Evolutionary conservation across 2,888 invertebrate genomes (phyloP), one percentile per base, ranked within the genome.

Genomic region (Corythucha ciliata): DNA sequence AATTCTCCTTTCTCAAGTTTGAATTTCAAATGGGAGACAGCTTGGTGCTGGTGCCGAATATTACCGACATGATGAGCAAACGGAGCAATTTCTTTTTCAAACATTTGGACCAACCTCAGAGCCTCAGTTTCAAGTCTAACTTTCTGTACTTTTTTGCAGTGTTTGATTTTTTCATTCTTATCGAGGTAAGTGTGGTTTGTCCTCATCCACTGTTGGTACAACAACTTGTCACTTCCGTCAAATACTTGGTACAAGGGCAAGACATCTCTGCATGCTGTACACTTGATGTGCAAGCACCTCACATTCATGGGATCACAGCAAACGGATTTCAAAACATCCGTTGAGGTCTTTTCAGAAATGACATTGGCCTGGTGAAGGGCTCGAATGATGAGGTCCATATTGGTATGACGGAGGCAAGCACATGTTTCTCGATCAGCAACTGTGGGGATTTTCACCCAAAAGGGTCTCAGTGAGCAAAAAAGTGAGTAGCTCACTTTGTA

Each of bases 261-360:
- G 25, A 10, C 3, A 22, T 41, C 10, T 41, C 10, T 41, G 41
- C 41, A 24, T 41, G 41, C 3, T 3, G 25, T 21, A 24, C 41
- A 41, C 24, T 41, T 41, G 25, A 25, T 41, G 41, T 41, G 41
- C 41, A 41, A 41, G 10, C 41, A 41, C 26, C 5, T 41, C 4
- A 41, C 41, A 7, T 41, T 41, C 41, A 3, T 5, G 3, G 41
- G 10, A 41, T 41, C 41, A 24, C 41, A 41, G 41, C 24, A 41
- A 25, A 25, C 10, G 2, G 14, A 8, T 20, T 18, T 36, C 36
- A 4, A 20, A 5, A 4, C 18, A 7, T n/a, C 36, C 20, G 10
- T 36, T 20, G 36, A 20, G 20, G 20, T 20, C 36, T 4, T 20
- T 7, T 5, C 41, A 3, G 41, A 41, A 41, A 41, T 3, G 4